Evolutionary conservation across 1,140 invertebrate genomes (phyloP), one percentile per base, ranked within the genome.

Genomic region (Nymphalis io): DNA sequence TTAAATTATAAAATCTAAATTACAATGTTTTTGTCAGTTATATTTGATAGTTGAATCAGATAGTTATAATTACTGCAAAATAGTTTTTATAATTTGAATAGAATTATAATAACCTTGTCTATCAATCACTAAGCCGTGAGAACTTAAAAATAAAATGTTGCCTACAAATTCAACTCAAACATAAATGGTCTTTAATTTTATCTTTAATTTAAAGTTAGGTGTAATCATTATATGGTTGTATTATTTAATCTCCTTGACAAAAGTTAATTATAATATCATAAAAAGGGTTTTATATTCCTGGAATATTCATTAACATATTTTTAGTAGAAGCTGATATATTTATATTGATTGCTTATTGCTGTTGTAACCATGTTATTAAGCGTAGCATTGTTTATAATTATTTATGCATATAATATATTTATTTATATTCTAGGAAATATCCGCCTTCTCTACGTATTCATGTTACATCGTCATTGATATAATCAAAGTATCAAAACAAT

Each of bases 401-500:
- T 3, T 42, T 2, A n/a, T 2, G n/a, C n/a, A 46, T 16, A 8
- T 16, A n/a, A 46, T 46, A 18, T 20, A 51, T 48, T 4, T n/a
- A 16, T 20, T 51, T 51, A 20, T 51, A 21, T 51, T 51, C 11
- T 18, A 20, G 48, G 20, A 20, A 51, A 51, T 20, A 51, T 51
- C 12, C 48, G 18, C 12, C 48, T 18, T 51, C 20, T 21, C 48
- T 11, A 12, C n/a, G 3, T 51, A 51, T 51, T 51, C 18, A 21
- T 51, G 13, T 13, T 42, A n/a, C 15, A n/a, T 46, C 16, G n/a
- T 5, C n/a, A 46, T n/a, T n/a, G 15, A 13, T 51, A 21, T 51
- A 48, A 48, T 18, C 20, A 51, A 16, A 21, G 48, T 51, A 58
- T 16, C 55, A 58, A 58, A 64, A 55, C 48, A 55, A 40, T 51